A percentile compares a stretch with the other conserved stretches of the same genome.
Conservation (phyloP, 2,888 invertebrate genomes). For the Melieria picta region DNA sequence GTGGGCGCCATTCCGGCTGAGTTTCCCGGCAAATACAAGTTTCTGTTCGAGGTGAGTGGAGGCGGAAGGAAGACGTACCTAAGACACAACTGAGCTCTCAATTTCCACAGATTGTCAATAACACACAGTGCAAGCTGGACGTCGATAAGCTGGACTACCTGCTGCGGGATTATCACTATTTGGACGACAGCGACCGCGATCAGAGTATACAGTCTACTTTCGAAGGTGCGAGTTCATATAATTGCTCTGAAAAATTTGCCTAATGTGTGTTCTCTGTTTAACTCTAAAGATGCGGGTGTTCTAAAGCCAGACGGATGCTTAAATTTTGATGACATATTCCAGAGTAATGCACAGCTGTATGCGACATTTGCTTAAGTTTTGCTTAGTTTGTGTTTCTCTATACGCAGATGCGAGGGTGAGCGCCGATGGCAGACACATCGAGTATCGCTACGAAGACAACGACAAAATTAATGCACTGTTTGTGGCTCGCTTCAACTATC, state of each 20-base stretch:
- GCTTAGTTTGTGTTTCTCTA: neutral
- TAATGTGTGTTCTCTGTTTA: too few species aligned
- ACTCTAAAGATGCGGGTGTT: too few species aligned
- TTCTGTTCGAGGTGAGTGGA: slow-evolving; percentile 57
- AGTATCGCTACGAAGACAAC: slow-evolving; percentile 67
- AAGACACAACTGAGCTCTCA: too few species aligned
- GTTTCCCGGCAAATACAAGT: slow-evolving; percentile 47
- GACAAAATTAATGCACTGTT: slow-evolving; percentile 67
- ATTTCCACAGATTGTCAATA: slow-evolving; percentile 68
- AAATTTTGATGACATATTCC: too few species aligned
- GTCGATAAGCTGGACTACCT: slow-evolving; percentile 78
- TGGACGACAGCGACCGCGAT: neutral
- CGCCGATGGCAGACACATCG: slow-evolving; percentile 57
- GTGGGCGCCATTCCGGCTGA: slow-evolving; percentile 47
- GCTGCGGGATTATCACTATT: slow-evolving; percentile 68
- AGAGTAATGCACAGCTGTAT: too few species aligned
- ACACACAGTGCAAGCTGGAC: slow-evolving; percentile 71
- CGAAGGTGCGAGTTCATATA: too few species aligned
- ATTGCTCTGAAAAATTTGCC: too few species aligned
- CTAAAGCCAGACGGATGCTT: too few species aligned
- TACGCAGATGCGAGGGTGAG: slow-evolving; percentile 52
- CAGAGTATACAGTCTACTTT: too few species aligned
- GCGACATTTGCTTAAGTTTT: too few species aligned
- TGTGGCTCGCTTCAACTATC: slow-evolving; percentile 65
- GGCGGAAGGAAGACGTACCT: too few species aligned